Percentiles rank a stretch among this genome's conserved stretches.
Evolutionary conservation across 2,797 vertebrate genomes (phyloP).

Genomic region (Enteromius unitaeniatus): DNA sequence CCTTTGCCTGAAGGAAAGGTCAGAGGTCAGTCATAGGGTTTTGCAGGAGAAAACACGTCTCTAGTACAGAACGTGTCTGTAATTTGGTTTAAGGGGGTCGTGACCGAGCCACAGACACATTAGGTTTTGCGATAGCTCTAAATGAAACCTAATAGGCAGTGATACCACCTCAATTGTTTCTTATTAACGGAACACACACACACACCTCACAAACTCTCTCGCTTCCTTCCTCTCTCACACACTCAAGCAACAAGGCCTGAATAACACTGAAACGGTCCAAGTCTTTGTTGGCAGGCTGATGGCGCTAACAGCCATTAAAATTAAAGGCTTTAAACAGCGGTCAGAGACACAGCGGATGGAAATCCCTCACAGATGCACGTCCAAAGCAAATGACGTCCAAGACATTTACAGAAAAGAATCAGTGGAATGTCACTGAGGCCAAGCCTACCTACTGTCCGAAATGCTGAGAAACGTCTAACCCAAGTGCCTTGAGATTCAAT

Average conservation of each 20-base stretch:
- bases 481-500: neutral
- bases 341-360: conserved; percentile 51
- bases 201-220: conserved; percentile 20
- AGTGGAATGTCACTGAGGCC: conserved; percentile 1
- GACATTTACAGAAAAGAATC: conserved; percentile 8
- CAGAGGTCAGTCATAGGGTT: conserved; percentile 33
- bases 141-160: conserved; percentile 47
- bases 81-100: conserved; percentile 38
- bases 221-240: conserved; percentile 33
- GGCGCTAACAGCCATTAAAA: conserved; percentile 32
- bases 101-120: conserved; percentile 28
- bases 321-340: conserved; percentile 47
- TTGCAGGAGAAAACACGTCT: neutral
- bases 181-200: conserved; percentile 27
- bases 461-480: neutral
- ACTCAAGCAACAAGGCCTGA: conserved; percentile 23
- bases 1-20: conserved; percentile 37
- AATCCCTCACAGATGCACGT: conserved; percentile 44
- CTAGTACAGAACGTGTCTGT: conserved; percentile 15
- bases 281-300: conserved; percentile 38
- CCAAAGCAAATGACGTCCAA: neutral
- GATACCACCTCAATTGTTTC: conserved; percentile 43
- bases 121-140: conserved; percentile 42
- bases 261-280: conserved; percentile 21
- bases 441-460: neutral